Evolutionary conservation across 1,140 invertebrate species (phyloP).

Genomic region (Branchinecta lindahli): DNA sequence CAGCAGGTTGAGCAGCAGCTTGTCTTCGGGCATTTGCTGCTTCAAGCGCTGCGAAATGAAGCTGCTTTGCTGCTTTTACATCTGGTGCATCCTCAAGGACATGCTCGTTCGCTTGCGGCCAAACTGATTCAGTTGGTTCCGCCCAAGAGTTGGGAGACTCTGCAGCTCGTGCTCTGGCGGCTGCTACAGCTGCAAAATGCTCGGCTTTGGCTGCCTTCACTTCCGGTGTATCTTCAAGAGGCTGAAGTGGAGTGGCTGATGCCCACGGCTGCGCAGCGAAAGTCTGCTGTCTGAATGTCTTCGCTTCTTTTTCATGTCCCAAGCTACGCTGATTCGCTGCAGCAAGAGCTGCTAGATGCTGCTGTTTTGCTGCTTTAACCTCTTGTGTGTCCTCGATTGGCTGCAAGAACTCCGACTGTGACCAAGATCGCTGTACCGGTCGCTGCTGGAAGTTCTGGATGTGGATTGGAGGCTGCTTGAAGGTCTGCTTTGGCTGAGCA

Average conservation of each 20-base stretch:
- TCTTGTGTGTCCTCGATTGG: constrained; percentile 18
- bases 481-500: not conserved
- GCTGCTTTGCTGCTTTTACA: too few species aligned
- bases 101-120: too few species aligned
- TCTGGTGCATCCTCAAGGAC: too few species aligned
- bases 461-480: too few species aligned
- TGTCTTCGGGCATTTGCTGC: not conserved
- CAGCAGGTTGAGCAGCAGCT: too few species aligned
- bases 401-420: not conserved
- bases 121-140: too few species aligned
- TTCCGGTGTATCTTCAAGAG: constrained; percentile 19
- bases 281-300: too few species aligned
- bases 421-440: constrained; percentile 17
- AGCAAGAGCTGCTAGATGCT: constrained; percentile 27
- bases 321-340: constrained; percentile 23
- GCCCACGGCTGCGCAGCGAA: constrained; percentile 40
- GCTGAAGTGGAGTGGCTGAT: constrained; percentile 10
- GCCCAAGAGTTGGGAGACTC: not conserved
- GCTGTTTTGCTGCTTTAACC: constrained; percentile 26
- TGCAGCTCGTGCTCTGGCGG: constrained; percentile 23
- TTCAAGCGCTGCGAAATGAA: not conserved
- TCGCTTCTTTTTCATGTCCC: too few species aligned
- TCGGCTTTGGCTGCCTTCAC: constrained; percentile 27
- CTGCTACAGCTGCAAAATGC: constrained; percentile 26
- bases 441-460: too few species aligned